phyloP scores from a whole-genome alignment of 2,888 invertebrate species.

The Tipula helvola region DNA sequence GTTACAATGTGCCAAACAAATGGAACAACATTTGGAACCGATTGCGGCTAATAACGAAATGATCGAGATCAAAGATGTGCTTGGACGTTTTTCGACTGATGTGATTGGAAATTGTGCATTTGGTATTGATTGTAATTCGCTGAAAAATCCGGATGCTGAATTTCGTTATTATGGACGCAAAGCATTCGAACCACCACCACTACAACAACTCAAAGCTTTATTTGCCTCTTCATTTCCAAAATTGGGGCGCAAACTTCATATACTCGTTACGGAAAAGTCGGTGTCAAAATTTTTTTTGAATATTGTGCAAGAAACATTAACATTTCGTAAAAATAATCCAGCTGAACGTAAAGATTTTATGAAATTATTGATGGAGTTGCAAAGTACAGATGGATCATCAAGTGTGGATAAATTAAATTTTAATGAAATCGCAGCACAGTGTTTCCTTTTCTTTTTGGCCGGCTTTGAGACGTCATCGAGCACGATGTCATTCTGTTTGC shows the following conservation, averaged over 20 bases:
- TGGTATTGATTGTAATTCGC: constrained; percentile 30
- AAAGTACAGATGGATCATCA: constrained; percentile 25
- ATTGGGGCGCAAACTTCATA: constrained; percentile 14
- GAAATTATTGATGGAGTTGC: constrained; percentile 36
- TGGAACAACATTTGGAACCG: constrained; percentile 20
- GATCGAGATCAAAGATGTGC: constrained; percentile 29
- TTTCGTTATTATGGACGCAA: constrained; percentile 20
- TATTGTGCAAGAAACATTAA: constrained; percentile 26
- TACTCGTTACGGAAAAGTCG: constrained; percentile 22
- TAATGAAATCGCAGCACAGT: constrained; percentile 19
- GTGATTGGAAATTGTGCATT: constrained; percentile 33
- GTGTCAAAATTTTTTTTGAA: constrained; percentile 18
- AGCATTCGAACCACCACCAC: constrained; percentile 10
- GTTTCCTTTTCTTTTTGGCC: no score
- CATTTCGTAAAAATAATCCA: constrained; percentile 27
- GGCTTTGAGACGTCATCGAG: constrained; percentile 23
- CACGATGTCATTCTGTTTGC: constrained; percentile 23
- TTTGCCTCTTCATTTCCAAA: constrained; percentile 5
- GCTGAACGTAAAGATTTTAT: constrained; percentile 38
- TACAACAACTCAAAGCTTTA: background rate
- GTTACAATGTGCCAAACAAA: constrained; percentile 22
- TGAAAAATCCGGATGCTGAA: constrained; percentile 24
- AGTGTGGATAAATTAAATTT: background rate
- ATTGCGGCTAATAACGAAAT: constrained; percentile 14
- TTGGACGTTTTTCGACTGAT: constrained; percentile 34